Evolutionary conservation across 2,113 vertebrate species (phyloP).

Genomic region (Pampusana beccarii): DNA sequence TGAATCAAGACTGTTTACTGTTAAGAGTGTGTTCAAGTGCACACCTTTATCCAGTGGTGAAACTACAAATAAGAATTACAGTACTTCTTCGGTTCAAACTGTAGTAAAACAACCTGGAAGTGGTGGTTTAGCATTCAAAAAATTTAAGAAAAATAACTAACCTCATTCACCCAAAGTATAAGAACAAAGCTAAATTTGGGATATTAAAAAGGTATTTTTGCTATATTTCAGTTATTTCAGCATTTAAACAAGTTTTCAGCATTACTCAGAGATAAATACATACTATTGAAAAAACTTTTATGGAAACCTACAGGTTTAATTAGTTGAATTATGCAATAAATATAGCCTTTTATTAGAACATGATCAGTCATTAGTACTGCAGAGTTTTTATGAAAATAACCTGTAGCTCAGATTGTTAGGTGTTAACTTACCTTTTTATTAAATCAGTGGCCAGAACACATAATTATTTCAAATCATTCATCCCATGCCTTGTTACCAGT

Average conservation of each 20-base stretch:
- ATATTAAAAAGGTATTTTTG: background rate
- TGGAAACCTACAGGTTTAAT: background rate
- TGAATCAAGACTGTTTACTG: background rate
- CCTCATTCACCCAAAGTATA: background rate
- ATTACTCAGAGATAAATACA: background rate
- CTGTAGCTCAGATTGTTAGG: background rate
- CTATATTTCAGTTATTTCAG: background rate
- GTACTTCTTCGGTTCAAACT: background rate
- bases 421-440: background rate
- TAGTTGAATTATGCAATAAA: background rate
- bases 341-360: background rate
- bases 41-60: background rate
- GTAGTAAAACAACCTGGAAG: background rate
- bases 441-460: background rate
- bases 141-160: background rate
- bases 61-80: background rate
- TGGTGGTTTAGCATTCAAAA: background rate
- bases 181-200: background rate
- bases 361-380: background rate
- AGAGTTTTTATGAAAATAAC: background rate
- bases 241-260: background rate
- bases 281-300: background rate
- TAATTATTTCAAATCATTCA: background rate
- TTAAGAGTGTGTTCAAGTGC: background rate
- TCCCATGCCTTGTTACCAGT: background rate